These are phyloP conservation scores for Vimba vimba DNA, from an alignment of 2,113 vertebrate species.

Conservation along the genomic window DNA sequence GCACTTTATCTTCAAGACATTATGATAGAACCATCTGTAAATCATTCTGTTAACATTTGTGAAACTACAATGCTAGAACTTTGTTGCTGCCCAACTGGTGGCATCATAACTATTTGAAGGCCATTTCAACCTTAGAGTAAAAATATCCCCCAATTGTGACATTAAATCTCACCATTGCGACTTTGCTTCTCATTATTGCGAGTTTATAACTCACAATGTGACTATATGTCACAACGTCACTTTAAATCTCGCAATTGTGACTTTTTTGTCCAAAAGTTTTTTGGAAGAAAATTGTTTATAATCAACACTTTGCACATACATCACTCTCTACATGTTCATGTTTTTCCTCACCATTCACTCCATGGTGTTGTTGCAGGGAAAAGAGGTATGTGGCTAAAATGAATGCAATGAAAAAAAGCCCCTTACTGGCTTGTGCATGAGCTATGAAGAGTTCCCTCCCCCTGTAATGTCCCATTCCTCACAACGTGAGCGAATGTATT, in stretches of 20 bases:
- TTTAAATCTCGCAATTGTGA: not conserved
- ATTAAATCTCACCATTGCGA: not conserved
- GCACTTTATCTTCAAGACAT: not conserved
- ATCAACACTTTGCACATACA: slow-evolving; percentile 64
- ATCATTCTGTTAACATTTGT: slow-evolving; percentile 3
- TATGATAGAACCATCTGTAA: slow-evolving; percentile 5
- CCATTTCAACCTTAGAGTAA: not conserved
- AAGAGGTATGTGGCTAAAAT: slow-evolving; percentile 97
- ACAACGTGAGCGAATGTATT: slow-evolving; percentile 53
- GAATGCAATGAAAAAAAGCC: slow-evolving; percentile 81
- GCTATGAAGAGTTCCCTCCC: slow-evolving; percentile 79
- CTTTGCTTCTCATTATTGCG: not conserved
- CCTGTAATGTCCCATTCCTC: slow-evolving; percentile 66
- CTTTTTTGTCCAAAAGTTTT: not conserved
- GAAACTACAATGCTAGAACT: not conserved
- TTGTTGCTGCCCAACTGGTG: not conserved
- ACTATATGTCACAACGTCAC: not conserved
- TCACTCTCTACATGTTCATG: slow-evolving; percentile 83
- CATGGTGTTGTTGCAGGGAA: slow-evolving; percentile 94
- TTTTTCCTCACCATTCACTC: slow-evolving; percentile 93
- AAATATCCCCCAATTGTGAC: not conserved
- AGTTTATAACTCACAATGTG: not conserved
- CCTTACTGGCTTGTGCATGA: slow-evolving; percentile 91
- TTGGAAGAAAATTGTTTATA: not conserved
- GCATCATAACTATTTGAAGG: not conserved